These are phyloP conservation scores for Saccopteryx leptura DNA, from an alignment of 2,113 vertebrate species.

Conservation along the genomic window DNA sequence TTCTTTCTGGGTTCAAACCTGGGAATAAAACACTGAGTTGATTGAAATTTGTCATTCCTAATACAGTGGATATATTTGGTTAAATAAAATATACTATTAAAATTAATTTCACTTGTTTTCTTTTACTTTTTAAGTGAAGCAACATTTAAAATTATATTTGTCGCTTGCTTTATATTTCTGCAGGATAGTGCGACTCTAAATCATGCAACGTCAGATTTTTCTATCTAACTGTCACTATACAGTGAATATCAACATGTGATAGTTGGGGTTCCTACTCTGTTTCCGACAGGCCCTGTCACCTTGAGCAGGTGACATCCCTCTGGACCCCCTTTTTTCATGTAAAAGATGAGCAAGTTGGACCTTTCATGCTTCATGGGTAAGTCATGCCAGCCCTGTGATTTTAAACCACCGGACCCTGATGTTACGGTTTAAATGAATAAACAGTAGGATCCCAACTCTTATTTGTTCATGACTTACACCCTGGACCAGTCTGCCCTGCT, in stretches of 20 bases:
- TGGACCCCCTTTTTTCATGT: not conserved
- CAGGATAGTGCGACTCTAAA: not conserved
- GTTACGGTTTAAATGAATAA: not conserved
- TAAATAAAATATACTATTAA: slow-evolving; percentile 22
- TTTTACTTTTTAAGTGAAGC: not conserved
- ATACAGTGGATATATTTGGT: not conserved
- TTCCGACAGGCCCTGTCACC: not conserved
- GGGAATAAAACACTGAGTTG: not conserved
- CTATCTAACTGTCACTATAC: not conserved
- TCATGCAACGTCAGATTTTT: not conserved
- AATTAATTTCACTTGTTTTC: slow-evolving; percentile 27
- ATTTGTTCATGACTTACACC: not conserved
- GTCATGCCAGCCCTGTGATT: not conserved
- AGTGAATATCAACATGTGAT: not conserved
- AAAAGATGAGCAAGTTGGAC: not conserved
- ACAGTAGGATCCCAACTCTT: not conserved
- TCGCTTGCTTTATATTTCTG: not conserved
- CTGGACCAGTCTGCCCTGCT: not conserved
- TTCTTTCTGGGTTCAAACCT: slow-evolving; percentile 28
- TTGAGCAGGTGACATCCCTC: not conserved
- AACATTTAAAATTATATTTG: not conserved
- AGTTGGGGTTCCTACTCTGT: not conserved
- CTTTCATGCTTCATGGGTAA: not conserved
- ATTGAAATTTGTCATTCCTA: not conserved
- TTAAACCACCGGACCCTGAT: not conserved